Conservation (phyloP, 2,888 invertebrate genomes). For the Nipponacmea schrenckii region DNA sequence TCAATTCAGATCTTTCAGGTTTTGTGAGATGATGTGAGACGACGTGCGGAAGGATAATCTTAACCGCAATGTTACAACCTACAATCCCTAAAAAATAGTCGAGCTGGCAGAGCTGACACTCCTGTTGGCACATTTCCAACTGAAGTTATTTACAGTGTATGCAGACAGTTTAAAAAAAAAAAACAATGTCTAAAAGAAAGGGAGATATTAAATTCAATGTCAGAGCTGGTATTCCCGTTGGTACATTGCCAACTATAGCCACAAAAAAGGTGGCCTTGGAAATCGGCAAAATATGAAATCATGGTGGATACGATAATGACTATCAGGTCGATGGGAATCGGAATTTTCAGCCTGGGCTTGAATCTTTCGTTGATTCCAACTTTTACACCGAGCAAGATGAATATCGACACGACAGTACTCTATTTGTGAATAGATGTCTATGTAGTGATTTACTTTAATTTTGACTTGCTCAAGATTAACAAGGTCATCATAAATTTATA, state of each 20-base stretch:
- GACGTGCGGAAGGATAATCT: too few species aligned
- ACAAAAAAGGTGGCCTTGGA: conserved; percentile 36
- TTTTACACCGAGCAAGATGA: conserved; percentile 72
- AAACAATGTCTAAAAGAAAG: too few species aligned
- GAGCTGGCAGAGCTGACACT: conserved; percentile 48
- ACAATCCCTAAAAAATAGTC: too few species aligned
- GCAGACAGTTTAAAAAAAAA: too few species aligned
- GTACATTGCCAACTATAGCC: conserved; percentile 45
- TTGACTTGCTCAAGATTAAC: too few species aligned
- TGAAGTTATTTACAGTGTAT: too few species aligned
- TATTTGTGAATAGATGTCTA: conserved; percentile 73
- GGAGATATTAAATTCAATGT: too few species aligned
- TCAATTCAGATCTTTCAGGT: too few species aligned
- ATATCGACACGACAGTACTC: conserved; percentile 76
- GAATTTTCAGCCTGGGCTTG: conserved; percentile 48
- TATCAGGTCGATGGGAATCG: conserved; percentile 62
- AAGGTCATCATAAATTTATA: too few species aligned
- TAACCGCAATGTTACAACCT: too few species aligned
- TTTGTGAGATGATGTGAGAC: too few species aligned
- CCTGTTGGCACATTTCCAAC: conserved; percentile 53
- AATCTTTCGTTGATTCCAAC: conserved; percentile 50
- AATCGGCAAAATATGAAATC: conserved; percentile 47
- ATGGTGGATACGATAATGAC: conserved; percentile 50
- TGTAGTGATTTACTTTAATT: too few species aligned
- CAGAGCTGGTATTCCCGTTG: conserved; percentile 50